Evolutionary conservation across 2,888 invertebrate species (phyloP), one percentile per base, ranked within the genome.

Genomic region (Eupithecia tripunctaria): DNA sequence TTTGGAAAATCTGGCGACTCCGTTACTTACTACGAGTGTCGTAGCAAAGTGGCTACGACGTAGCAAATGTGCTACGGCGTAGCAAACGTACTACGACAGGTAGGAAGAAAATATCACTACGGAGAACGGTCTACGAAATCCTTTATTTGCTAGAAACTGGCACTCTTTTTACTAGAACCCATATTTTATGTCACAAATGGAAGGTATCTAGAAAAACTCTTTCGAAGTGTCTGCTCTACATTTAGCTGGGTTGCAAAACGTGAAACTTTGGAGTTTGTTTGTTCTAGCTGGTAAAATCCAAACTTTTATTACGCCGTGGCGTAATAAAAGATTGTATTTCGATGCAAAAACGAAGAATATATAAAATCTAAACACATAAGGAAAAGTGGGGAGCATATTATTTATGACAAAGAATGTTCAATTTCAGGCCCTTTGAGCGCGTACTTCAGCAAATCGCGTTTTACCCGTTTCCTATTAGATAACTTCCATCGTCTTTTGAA

Each of bases 141-240:
- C 21, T 72, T 68, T 68, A 43, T 68, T 72, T 72, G 27, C 67
- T 29, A 32, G 32, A 29, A 64, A 68, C 21, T 41, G 68, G 32
- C 63, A 64, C 56, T 32, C 21, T 43, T 64, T 62, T 47, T 51
- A 41, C 21, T n/a, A 15, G 43, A 59, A 47, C 12, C 60, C 67
- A 36, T 56, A 68, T 71, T 71, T 68, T 56, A 67, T 27, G 59
- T 56, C 62, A 63, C 43, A 68, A 64, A 25, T 51, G 63, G 51
- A 59, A 64, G 38, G 18, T 41, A 27, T 64, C 64, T 25, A 36
- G 38, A 64, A 29, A 60, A 60, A 60, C 29, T 60, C 27, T 29
- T 29, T 60, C 60, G 29, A 60, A 60, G 60, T 63, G 38, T 63
- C 63, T 63, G 32, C 38, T 63, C 38, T 21, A 63, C 32, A 63